phyloP scores from a whole-genome alignment of 2,113 vertebrate species.

The Heterotilapia buettikoferi region DNA sequence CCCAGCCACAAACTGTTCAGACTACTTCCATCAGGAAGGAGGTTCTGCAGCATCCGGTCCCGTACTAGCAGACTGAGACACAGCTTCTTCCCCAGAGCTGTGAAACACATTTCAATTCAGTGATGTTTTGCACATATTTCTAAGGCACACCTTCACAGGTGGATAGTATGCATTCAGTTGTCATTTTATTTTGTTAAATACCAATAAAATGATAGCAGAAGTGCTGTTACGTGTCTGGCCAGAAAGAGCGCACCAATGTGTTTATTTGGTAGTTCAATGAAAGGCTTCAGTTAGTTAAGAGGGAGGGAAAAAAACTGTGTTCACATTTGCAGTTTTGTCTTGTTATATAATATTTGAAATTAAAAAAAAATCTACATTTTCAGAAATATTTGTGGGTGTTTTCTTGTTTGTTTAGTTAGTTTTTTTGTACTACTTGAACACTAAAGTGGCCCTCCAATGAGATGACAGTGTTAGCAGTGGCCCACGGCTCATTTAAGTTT shows the following conservation, averaged over 20 bases:
- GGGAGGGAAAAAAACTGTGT: background rate
- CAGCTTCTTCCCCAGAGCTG: background rate
- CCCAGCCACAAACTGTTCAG: no score
- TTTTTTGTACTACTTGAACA: background rate
- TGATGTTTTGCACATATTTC: background rate
- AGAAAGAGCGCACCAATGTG: background rate
- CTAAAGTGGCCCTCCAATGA: accelerated
- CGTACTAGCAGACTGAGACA: background rate
- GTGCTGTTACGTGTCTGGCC: background rate
- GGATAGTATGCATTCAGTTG: background rate
- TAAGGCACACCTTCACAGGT: background rate
- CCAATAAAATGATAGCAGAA: background rate
- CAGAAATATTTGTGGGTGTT: background rate
- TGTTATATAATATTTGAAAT: background rate
- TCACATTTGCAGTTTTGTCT: background rate
- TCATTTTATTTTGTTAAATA: background rate
- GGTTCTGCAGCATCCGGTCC: no score
- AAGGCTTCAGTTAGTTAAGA: background rate
- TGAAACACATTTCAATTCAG: background rate
- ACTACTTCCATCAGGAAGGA: no score
- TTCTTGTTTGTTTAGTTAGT: background rate
- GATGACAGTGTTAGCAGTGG: background rate
- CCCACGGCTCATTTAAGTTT: background rate
- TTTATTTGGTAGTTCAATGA: background rate
- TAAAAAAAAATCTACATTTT: background rate